Conservation (phyloP, 2,113 vertebrate species). For the Ivindomyrus marchei region DNA sequence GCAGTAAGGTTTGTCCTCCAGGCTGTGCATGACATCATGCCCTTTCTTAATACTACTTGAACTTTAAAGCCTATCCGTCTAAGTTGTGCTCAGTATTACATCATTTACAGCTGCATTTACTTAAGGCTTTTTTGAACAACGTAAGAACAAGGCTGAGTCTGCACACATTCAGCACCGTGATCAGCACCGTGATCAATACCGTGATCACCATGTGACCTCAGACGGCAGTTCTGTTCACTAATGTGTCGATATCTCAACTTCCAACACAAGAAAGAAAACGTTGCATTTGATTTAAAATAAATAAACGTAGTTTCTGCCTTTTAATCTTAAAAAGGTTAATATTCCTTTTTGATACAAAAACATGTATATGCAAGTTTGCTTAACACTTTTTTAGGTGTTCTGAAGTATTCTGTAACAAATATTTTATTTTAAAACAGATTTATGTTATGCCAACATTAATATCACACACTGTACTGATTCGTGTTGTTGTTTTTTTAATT, state of each 20-base stretch:
- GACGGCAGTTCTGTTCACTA: not conserved
- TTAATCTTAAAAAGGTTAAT: not conserved
- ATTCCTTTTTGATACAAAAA: constrained; percentile 18
- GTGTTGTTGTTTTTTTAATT: constrained; percentile 54
- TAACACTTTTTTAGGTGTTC: constrained; percentile 39
- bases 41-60: not conserved
- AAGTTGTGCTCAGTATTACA: not conserved
- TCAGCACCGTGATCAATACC: not conserved
- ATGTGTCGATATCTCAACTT: not conserved
- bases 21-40: not conserved
- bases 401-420: constrained; percentile 56
- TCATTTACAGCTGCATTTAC: not conserved
- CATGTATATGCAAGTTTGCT: constrained; percentile 42
- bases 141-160: not conserved
- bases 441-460: constrained; percentile 52
- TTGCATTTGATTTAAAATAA: not conserved
- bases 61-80: not conserved
- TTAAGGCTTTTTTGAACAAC: not conserved
- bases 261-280: not conserved
- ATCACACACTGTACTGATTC: constrained; percentile 59
- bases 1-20: not conserved
- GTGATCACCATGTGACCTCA: not conserved
- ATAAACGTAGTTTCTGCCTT: not conserved
- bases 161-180: not conserved
- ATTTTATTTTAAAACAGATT: constrained; percentile 33